phyloP scores from a whole-genome alignment of 2,888 invertebrate species.

The Diploptera punctata region DNA sequence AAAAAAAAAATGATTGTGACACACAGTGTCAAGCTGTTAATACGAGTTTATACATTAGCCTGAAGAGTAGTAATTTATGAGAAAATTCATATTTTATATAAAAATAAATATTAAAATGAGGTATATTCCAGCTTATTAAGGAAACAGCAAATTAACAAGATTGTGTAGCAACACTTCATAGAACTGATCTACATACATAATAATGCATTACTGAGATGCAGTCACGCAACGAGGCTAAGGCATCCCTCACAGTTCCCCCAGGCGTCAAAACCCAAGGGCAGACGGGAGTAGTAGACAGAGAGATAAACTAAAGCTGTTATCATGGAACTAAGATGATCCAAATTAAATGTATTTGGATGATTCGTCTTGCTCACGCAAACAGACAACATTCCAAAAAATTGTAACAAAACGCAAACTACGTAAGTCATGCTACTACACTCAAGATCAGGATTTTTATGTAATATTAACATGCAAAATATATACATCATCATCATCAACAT shows the following conservation, averaged over 20 bases:
- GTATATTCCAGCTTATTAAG: too few species aligned
- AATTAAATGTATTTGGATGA: slow-evolving; percentile 18
- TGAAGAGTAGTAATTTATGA: too few species aligned
- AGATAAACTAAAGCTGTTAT: slow-evolving; percentile 6
- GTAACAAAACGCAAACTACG: too few species aligned
- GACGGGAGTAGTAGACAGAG: background rate
- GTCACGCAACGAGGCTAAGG: background rate
- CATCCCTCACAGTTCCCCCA: background rate
- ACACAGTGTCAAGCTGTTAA: too few species aligned
- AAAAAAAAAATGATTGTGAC: too few species aligned
- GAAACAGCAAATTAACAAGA: too few species aligned
- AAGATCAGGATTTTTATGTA: too few species aligned
- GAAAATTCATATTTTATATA: too few species aligned
- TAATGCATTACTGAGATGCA: slow-evolving; percentile 9
- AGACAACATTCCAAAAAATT: background rate
- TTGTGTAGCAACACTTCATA: background rate
- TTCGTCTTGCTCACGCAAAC: background rate
- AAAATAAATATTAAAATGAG: too few species aligned
- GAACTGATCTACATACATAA: slow-evolving; percentile 26
- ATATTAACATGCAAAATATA: background rate
- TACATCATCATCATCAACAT: background rate
- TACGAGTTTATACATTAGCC: too few species aligned
- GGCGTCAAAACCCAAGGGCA: slow-evolving; percentile 15
- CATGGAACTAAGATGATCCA: background rate
- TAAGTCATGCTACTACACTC: background rate